These are phyloP conservation scores for Dryoscopus gambensis DNA, from an alignment of 2,113 vertebrate genomes.

Conservation along the genomic window DNA sequence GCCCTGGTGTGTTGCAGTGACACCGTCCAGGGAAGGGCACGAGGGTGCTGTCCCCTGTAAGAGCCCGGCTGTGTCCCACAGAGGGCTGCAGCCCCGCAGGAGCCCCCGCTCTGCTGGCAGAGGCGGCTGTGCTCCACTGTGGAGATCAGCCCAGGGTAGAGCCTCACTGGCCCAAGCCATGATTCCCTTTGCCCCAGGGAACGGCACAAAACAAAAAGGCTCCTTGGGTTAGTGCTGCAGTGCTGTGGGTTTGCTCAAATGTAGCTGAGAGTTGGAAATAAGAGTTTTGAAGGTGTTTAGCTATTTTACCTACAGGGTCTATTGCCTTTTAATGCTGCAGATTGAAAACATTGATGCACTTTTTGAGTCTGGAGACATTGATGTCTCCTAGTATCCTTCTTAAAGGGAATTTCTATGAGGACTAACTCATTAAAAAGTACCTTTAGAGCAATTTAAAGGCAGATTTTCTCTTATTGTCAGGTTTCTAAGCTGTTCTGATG, in stretches of 20 bases:
- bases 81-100: neutral
- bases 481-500: neutral
- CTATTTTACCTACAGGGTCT: neutral
- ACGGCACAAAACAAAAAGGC: neutral
- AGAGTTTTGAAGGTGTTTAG: neutral
- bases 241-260: neutral
- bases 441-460: neutral
- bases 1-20: neutral
- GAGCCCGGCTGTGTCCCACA: neutral
- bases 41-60: neutral
- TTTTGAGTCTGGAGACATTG: neutral
- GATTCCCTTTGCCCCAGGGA: neutral
- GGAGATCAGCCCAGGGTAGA: neutral
- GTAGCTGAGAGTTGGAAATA: neutral
- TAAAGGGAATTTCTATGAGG: neutral
- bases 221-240: neutral
- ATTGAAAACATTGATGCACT: neutral
- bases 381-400: neutral
- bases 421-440: neutral
- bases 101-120: neutral
- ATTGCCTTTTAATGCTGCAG: neutral
- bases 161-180: rapidly evolving
- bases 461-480: neutral
- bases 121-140: rapidly evolving
- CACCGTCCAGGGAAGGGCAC: neutral